Base-by-base conservation (phyloP, 2,113 vertebrate species). In the Pedionomus torquatus region DNA sequence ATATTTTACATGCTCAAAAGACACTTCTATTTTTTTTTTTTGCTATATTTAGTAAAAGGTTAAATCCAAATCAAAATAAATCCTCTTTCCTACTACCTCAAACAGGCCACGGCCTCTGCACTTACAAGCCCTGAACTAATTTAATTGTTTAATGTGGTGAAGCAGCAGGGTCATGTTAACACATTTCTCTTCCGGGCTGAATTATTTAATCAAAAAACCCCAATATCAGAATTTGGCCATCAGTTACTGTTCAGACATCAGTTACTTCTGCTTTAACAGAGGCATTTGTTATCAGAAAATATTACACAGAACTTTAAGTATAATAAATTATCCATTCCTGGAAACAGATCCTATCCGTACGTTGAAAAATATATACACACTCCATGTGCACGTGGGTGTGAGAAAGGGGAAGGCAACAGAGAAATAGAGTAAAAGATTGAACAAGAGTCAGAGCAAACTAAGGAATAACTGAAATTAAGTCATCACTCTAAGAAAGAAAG, bases 51-150 rank as follows among this genome's bases (percentile, higher is more conserved):
- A 89, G 69, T 54, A 84, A 89, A 96, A 94, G 65, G 44, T 79
- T 93, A 93, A 94, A 87, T 75, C 65, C 43, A 93, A 84, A 91
- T 75, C 39, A 87, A 92, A 89, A 92, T 58, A 92, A 93, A 92
- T 83, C 80, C 77, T 95, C 84, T 95, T 89, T 89, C 57, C 83
- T 75, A 49, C 61, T 31, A 35, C 41, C 65, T 93, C 77, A 49
- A 76, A 84, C 35, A 82, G 69, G 83, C 55, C 69, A 60, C 0
- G 16, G 70, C 68, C 52, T 87, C 60, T 74, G 51, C 19, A 87
- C 33, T 78, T 74, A 33, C 6, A 49, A 94, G 87, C 52, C 41
- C 61, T 87, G 61, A 89, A 91, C 33, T 58, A 74, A 58, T 74
- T 90, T 48, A 85, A 72, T 83, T 91, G 74, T 83, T 94, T 85